Conservation (phyloP, 2,888 invertebrate species). For the Artemia sp. region DNA sequence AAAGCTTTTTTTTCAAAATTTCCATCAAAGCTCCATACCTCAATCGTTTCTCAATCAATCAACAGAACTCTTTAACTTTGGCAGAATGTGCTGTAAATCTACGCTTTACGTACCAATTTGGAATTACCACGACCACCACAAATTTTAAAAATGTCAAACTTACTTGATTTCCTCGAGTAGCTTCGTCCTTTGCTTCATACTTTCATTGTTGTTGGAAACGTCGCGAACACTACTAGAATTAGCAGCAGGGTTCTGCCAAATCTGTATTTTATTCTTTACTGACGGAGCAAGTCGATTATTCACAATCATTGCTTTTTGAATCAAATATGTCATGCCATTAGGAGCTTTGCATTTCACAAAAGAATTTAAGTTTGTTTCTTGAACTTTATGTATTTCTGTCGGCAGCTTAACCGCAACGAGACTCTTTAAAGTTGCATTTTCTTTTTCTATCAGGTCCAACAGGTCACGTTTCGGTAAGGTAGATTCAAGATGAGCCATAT, state of each 20-base stretch:
- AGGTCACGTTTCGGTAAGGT: not conserved
- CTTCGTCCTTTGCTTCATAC: no score
- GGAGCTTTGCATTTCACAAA: conserved; percentile 5
- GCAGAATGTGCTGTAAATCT: no score
- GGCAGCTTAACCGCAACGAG: not conserved
- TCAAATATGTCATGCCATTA: not conserved
- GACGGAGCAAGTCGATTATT: not conserved
- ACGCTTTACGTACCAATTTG: no score
- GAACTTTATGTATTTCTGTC: not conserved
- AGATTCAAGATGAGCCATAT: conserved; percentile 2
- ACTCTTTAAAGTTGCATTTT: not conserved
- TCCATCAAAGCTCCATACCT: no score
- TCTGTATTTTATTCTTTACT: not conserved
- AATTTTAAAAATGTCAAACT: no score
- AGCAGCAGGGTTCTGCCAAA: not conserved
- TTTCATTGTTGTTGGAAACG: no score
- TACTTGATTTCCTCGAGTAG: no score
- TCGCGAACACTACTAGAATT: no score
- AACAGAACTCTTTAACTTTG: no score
- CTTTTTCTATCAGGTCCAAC: not conserved
- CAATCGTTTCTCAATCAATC: no score
- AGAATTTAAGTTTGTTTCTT: not conserved
- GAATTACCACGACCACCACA: no score
- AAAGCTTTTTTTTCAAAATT: no score
- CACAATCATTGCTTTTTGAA: conserved; percentile 1